These are phyloP conservation scores for Armadillidium nasatum DNA, from an alignment of 1,140 invertebrate genomes.

Conservation along the genomic window DNA sequence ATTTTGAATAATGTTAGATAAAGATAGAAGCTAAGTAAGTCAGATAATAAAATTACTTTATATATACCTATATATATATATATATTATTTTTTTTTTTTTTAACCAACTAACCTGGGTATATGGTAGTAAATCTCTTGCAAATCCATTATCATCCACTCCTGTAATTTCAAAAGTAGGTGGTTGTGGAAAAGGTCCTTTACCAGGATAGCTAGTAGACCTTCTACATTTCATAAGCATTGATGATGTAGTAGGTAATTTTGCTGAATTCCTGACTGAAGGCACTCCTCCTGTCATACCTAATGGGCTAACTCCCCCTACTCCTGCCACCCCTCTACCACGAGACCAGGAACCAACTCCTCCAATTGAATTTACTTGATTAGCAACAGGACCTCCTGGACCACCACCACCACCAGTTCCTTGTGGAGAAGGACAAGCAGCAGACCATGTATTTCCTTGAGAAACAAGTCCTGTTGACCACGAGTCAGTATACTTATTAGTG, in stretches of 20 bases:
- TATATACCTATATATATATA: too few species aligned
- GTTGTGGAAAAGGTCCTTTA: slow-evolving; percentile 36
- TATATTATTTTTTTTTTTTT: too few species aligned
- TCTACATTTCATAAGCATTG: slow-evolving; percentile 39
- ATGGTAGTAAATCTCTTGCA: slow-evolving; percentile 35
- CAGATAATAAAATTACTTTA: too few species aligned
- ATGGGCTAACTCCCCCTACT: slow-evolving; percentile 20
- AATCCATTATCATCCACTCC: slow-evolving; percentile 36
- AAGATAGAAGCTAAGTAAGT: too few species aligned
- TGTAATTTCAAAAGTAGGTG: slow-evolving; percentile 38
- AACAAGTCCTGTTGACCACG: slow-evolving; percentile 37
- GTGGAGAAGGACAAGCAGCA: slow-evolving; percentile 33
- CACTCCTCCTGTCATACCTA: slow-evolving; percentile 33
- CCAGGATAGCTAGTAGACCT: slow-evolving; percentile 39
- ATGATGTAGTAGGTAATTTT: slow-evolving; percentile 33
- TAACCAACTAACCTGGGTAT: slow-evolving; percentile 12
- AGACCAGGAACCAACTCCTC: neutral
- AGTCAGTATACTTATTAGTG: slow-evolving; percentile 35
- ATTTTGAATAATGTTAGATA: too few species aligned
- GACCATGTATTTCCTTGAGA: slow-evolving; percentile 39
- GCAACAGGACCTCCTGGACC: neutral
- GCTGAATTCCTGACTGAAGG: slow-evolving; percentile 30
- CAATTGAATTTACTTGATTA: neutral
- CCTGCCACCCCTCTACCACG: neutral
- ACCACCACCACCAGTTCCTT: slow-evolving; percentile 18